Conservation (phyloP, 2,888 invertebrate species). For the Meliscaeva auricollis region DNA sequence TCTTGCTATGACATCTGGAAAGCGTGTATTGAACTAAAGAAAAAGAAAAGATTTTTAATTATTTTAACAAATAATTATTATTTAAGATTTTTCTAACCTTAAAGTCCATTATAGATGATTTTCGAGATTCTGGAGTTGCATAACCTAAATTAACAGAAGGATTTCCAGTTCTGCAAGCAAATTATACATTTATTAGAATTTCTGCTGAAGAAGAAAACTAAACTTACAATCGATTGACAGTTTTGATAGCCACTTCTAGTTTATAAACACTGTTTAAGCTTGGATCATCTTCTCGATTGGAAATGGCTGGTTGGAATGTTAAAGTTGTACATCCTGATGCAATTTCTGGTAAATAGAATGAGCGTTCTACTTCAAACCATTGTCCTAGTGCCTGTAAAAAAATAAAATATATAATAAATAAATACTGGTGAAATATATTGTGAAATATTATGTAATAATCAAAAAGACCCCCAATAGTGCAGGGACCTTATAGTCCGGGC, state of each 20-base stretch:
- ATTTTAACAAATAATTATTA: background rate
- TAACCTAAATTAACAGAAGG: conserved; percentile 87
- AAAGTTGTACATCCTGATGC: conserved; percentile 89
- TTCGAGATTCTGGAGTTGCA: conserved; percentile 86
- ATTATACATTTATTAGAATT: background rate
- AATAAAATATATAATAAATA: background rate
- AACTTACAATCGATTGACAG: conserved; percentile 88
- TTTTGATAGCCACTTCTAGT: conserved; percentile 87
- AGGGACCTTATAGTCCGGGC: too few relatives aligned
- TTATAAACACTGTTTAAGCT: conserved; percentile 85
- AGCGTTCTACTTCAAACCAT: conserved; percentile 91
- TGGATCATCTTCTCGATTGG: conserved; percentile 79
- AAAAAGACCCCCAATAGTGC: too few relatives aligned
- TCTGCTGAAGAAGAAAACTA: conserved; percentile 47
- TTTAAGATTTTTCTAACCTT: conserved; percentile 79
- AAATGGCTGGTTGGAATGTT: conserved; percentile 84
- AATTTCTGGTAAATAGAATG: conserved; percentile 90
- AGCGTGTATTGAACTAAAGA: conserved; percentile 86
- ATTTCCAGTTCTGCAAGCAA: conserved; percentile 86
- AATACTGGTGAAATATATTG: too few relatives aligned
- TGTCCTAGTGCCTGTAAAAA: conserved; percentile 85
- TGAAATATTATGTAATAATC: too few relatives aligned
- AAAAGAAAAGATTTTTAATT: background rate
- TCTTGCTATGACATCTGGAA: conserved; percentile 88
- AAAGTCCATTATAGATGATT: conserved; percentile 85